Base-by-base conservation (phyloP, 2,797 vertebrate species). In the Taeniopygia guttata region DNA sequence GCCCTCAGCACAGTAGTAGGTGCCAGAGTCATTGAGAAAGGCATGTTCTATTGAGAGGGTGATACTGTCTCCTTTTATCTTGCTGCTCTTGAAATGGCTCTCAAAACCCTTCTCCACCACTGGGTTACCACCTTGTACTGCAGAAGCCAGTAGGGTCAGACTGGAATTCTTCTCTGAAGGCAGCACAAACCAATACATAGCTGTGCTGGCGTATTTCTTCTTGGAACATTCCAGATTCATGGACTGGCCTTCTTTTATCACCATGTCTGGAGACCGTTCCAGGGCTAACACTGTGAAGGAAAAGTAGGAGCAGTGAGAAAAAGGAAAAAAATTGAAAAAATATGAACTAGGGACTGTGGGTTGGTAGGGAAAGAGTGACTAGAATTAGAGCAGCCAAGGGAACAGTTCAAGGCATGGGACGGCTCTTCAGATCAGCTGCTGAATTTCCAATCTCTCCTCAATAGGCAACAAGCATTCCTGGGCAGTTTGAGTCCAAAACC, bases 1-100 rank as follows among this genome's bases (percentile, higher is more conserved):
- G 45, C 8, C 2, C 30, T 93, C 84, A 11, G 70, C 87, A 69
- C 90, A 94, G 46, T 55, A 87, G 32, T 84, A 94, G 1, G 1
- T 68, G 42, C 79, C 93, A 18, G 93, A 87, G 59, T 90, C 49
- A 21, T 81, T 90, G 55, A 93, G 80, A 64, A 69, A 88, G n/a
- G 51, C 80, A 25, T 27, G 36, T 12, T 90, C 16, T 59, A 85
- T 74, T 1, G 4, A 43, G 70, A 93, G 87, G 36, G 60, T 69
- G 13, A 90, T 59, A 4, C 12, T 9, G 3, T 56, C 87, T 55
- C 36, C 84, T 82, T 81, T 9, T 22, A 90, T 85, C 4, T 17
- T 32, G 4, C 56, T 90, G 84, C 45, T 29, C 26, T 69, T 78
- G 27, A 93, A 42, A 43, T 2, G 90, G 17, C 16, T n/a, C 76